Conservation (phyloP, 2,113 vertebrate species). For the Polyodon spathula region DNA sequence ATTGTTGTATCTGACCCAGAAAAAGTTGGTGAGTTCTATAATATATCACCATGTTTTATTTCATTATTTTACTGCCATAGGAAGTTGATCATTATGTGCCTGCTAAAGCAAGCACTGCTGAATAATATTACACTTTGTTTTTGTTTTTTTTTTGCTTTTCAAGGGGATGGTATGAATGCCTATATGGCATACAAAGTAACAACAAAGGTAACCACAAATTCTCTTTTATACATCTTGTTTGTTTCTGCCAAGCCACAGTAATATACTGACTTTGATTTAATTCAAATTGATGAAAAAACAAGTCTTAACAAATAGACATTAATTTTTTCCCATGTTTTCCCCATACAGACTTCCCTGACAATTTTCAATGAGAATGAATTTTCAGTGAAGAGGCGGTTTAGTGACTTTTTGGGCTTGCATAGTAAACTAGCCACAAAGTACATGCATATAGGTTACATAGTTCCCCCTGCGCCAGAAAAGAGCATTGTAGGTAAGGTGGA, state of each 20-base stretch:
- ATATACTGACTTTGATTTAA: background rate
- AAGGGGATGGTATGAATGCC: constrained; percentile 95
- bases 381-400: constrained; percentile 89
- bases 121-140: background rate
- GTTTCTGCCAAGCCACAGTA: background rate
- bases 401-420: constrained; percentile 93
- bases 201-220: constrained; percentile 65
- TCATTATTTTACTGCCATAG: background rate
- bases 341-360: constrained; percentile 73
- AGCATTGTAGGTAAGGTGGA: constrained; percentile 89
- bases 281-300: constrained; percentile 4
- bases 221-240: background rate
- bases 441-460: constrained; percentile 87
- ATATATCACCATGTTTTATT: background rate
- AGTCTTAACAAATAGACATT: constrained; percentile 19
- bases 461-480: constrained; percentile 95
- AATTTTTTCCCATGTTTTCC: constrained; percentile 20
- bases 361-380: constrained; percentile 79
- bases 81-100: too few relatives aligned
- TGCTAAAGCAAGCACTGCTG: constrained; percentile 1
- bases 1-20: constrained; percentile 93
- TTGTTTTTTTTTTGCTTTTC: constrained; percentile 28
- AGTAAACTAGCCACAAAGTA: constrained; percentile 92
- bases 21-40: constrained; percentile 80
- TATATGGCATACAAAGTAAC: constrained; percentile 96